Percentiles rank a stretch among this genome's conserved stretches.
Conservation (phyloP, 1,140 invertebrate species). For the Drosophila oshimai region DNA sequence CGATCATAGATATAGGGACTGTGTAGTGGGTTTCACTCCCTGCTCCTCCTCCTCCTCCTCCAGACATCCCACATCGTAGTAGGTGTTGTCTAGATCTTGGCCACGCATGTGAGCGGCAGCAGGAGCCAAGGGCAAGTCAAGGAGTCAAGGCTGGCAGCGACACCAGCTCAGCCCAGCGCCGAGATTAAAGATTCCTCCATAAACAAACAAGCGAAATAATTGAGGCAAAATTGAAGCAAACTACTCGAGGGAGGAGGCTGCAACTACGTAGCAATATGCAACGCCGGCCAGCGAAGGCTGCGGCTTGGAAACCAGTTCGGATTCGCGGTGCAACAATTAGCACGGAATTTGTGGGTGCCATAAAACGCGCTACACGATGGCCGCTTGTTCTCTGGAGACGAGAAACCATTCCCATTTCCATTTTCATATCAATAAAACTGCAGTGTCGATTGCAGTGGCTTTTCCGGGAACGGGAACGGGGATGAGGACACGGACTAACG, state of each 20-base stretch:
- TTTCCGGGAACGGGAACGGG: no score
- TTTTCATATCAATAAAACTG: constrained; percentile 42
- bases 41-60: neutral
- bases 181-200: constrained; percentile 81
- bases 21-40: neutral
- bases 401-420: constrained; percentile 49
- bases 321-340: constrained; percentile 71
- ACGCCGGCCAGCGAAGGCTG: constrained; percentile 2
- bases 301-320: constrained; percentile 42
- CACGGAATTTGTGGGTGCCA: constrained; percentile 80
- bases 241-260: constrained; percentile 37
- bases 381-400: constrained; percentile 61
- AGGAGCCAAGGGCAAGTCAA: constrained; percentile 17
- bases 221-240: constrained; percentile 82
- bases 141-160: constrained; percentile 64
- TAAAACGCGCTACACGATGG: constrained; percentile 75
- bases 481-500: no score
- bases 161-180: constrained; percentile 40
- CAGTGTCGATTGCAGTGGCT: constrained; percentile 7
- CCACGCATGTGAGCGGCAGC: constrained; percentile 62
- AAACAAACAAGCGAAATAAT: constrained; percentile 82
- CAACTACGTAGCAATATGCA: no score
- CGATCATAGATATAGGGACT: constrained; percentile 64
- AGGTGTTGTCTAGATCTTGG: constrained; percentile 71
- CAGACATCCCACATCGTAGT: constrained; percentile 16